phyloP scores from a whole-genome alignment of 2,888 invertebrate genomes.

The Gandaritis pyraliata region DNA sequence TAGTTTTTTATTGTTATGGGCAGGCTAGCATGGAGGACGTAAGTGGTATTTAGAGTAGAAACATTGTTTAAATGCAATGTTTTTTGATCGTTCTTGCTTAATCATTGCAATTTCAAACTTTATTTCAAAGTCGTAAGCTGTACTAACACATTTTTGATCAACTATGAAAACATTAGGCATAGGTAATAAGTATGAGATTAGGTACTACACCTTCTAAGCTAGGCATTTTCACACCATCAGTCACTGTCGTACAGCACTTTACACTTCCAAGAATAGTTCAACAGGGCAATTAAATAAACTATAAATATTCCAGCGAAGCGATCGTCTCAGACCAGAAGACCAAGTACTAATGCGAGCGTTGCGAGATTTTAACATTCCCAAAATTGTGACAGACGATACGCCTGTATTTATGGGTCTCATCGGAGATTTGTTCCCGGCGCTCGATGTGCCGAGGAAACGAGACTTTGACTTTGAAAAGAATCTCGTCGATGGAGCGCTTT shows the following conservation, averaged over 20 bases:
- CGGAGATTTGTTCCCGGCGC: constrained; percentile 95
- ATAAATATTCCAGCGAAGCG: constrained; percentile 82
- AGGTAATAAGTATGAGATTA: too few species aligned
- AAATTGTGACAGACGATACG: constrained; percentile 96
- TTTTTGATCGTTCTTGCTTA: constrained; percentile 6
- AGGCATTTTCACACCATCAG: background rate
- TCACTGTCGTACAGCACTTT: background rate
- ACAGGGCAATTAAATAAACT: background rate
- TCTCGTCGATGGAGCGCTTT: constrained; percentile 90
- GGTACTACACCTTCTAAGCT: too few species aligned
- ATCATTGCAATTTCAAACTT: constrained; percentile 1
- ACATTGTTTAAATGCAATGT: constrained; percentile 7
- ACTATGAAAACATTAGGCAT: too few species aligned
- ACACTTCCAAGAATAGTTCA: background rate
- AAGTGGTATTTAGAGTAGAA: constrained; percentile 18
- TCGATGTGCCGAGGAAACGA: constrained; percentile 95
- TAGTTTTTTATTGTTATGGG: constrained; percentile 25
- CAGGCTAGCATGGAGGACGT: constrained; percentile 28
- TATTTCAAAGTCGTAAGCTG: constrained; percentile 1
- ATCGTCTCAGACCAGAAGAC: constrained; percentile 92
- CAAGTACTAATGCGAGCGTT: constrained; percentile 97
- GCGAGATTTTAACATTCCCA: constrained; percentile 97
- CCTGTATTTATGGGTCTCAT: constrained; percentile 97
- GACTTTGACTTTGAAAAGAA: constrained; percentile 93
- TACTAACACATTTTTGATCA: background rate